A percentile compares a stretch with the other conserved stretches of the same genome.
phyloP scores from a whole-genome alignment of 2,888 invertebrate species.

The Brachyptera putata region DNA sequence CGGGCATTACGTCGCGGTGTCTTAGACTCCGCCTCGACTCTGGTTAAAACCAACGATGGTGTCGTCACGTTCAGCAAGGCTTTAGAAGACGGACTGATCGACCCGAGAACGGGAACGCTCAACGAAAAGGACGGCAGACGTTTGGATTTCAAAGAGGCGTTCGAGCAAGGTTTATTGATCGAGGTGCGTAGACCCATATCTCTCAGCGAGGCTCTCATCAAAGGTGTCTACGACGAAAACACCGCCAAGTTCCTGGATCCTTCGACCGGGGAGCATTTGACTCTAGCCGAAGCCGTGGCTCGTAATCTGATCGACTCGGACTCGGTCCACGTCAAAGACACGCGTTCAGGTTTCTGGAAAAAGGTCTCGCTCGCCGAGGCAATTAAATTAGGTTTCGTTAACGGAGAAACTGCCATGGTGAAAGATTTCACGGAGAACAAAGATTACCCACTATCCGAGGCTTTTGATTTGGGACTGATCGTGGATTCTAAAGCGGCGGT shows the following conservation, averaged over 20 bases:
- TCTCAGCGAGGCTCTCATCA: conserved; percentile 74
- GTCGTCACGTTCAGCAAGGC: conserved; percentile 80
- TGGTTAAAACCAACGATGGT: conserved; percentile 72
- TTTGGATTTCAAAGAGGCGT: conserved; percentile 78
- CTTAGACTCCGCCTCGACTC: conserved; percentile 79
- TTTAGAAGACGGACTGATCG: conserved; percentile 69
- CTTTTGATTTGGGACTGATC: conserved; percentile 73
- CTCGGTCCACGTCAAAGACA: conserved; percentile 77
- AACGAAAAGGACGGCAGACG: conserved; percentile 52
- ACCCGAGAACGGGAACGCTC: conserved; percentile 69
- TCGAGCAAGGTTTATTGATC: conserved; percentile 75
- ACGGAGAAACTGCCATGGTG: conserved; percentile 55
- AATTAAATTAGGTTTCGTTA: conserved; percentile 68
- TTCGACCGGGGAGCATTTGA: conserved; percentile 69
- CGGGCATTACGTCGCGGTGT: conserved; percentile 80
- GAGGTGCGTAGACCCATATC: conserved; percentile 79
- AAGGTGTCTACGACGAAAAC: conserved; percentile 71
- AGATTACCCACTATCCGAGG: conserved; percentile 68
- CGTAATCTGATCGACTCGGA: conserved; percentile 77
- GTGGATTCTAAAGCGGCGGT: conserved; percentile 77
- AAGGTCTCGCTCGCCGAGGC: conserved; percentile 76
- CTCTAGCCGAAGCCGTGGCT: conserved; percentile 77
- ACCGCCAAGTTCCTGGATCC: conserved; percentile 83
- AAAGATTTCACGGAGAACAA: conserved; percentile 62
- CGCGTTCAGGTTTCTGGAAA: conserved; percentile 68